These are phyloP conservation scores for Anastrepha obliqua DNA, from an alignment of 1,140 invertebrate species.

Conservation along the genomic window DNA sequence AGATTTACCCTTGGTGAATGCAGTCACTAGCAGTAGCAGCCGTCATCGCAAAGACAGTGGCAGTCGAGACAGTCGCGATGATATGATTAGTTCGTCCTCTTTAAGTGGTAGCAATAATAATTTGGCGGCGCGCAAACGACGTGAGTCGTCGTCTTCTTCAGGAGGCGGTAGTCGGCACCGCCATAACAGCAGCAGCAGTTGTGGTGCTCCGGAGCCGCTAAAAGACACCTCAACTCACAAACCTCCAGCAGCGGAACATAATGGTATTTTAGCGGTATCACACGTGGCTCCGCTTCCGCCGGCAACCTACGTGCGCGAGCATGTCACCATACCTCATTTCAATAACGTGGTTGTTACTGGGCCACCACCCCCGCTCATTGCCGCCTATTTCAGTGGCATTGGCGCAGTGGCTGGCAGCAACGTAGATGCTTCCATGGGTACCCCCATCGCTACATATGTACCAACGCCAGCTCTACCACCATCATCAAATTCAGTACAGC, in stretches of 20 bases:
- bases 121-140: not conserved
- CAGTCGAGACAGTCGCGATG: conserved; percentile 1
- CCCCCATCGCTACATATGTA: conserved; percentile 59
- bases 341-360: conserved; percentile 57
- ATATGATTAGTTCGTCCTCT: conserved; percentile 18
- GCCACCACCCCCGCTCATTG: conserved; percentile 53
- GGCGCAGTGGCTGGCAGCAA: conserved; percentile 57
- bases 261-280: not conserved
- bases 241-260: not conserved
- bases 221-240: not conserved
- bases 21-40: conserved; percentile 22
- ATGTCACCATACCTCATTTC: conserved; percentile 56
- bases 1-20: conserved; percentile 61
- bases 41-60: not conserved
- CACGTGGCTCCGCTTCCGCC: not conserved
- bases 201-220: not conserved
- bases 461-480: conserved; percentile 54
- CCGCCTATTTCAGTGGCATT: conserved; percentile 57
- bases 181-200: not conserved
- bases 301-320: conserved; percentile 31
- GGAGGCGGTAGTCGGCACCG: not conserved
- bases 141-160: conserved; percentile 14
- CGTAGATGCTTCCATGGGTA: conserved; percentile 42
- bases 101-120: conserved; percentile 1
- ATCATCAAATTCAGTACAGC: conserved; percentile 51